Evolutionary conservation across 2,888 invertebrate species (phyloP).

Genomic region (Lasius platythorax): DNA sequence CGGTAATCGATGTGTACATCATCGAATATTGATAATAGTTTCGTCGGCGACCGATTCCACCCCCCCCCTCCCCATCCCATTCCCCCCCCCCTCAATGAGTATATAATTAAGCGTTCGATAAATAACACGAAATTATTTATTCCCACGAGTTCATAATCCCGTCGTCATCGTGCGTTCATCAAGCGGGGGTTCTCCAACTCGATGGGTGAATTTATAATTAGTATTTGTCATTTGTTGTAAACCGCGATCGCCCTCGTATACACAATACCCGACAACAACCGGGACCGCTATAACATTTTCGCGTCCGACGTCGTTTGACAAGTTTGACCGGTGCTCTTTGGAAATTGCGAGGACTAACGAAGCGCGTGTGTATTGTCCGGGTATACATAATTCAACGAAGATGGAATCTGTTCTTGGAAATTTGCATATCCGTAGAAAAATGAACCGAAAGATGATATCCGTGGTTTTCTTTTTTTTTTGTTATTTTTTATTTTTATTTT

Average conservation of each 20-base stretch:
- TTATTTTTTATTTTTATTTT: too few relatives aligned
- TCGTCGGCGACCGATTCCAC: not conserved
- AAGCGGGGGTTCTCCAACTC: not conserved
- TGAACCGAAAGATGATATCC: not conserved
- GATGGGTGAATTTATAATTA: slow-evolving; percentile 37
- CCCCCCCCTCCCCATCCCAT: not conserved
- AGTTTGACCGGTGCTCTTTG: slow-evolving; percentile 38
- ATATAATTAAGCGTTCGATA: slow-evolving; percentile 29
- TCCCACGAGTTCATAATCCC: slow-evolving; percentile 14
- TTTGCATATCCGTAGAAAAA: slow-evolving; percentile 32
- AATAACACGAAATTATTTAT: slow-evolving; percentile 29
- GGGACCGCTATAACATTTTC: slow-evolving; percentile 17
- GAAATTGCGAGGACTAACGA: slow-evolving; percentile 33
- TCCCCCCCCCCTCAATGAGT: not conserved
- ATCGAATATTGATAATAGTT: slow-evolving; percentile 5
- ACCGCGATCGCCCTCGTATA: slow-evolving; percentile 23
- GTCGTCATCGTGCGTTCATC: not conserved
- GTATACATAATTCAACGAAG: slow-evolving; percentile 37
- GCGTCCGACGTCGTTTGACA: not conserved
- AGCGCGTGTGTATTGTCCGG: slow-evolving; percentile 20
- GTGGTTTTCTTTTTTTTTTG: too few relatives aligned
- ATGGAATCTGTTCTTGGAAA: slow-evolving; percentile 37
- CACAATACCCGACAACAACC: not conserved
- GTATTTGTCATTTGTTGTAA: slow-evolving; percentile 30
- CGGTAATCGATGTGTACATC: too few relatives aligned